Conservation (phyloP, 1,140 invertebrate species). For the Zaprionus capensis region DNA sequence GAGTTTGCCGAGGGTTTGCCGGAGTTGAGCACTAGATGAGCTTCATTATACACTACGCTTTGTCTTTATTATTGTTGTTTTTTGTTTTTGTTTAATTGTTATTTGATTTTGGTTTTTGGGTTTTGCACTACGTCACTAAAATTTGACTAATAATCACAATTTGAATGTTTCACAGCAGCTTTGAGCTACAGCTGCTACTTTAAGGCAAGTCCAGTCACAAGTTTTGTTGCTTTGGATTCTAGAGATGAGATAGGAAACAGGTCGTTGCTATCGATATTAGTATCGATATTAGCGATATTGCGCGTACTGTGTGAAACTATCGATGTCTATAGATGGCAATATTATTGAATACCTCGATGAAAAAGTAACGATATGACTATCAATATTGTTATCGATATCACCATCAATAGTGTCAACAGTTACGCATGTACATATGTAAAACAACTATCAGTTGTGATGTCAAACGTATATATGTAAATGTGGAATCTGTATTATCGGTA, state of each 20-base stretch:
- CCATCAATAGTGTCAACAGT: too few species aligned
- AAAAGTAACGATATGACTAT: background rate
- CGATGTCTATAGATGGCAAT: background rate
- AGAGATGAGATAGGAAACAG: background rate
- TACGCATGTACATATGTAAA: too few species aligned
- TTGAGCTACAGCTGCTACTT: constrained; percentile 56
- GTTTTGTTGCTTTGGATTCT: constrained; percentile 44
- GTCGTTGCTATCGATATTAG: background rate
- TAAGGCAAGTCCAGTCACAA: constrained; percentile 75
- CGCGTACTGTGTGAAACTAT: background rate
- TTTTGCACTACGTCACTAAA: constrained; percentile 40
- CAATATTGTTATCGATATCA: background rate
- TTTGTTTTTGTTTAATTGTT: constrained; percentile 17
- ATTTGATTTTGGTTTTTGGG: constrained; percentile 11
- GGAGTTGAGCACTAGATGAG: constrained; percentile 1
- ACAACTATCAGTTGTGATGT: too few species aligned
- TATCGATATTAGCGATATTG: background rate
- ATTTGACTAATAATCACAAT: constrained; percentile 77
- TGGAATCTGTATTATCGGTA: too few species aligned
- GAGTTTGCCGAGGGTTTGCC: background rate
- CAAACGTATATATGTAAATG: too few species aligned
- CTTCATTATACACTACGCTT: constrained; percentile 11
- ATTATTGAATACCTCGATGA: background rate
- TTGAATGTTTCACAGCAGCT: constrained; percentile 60
- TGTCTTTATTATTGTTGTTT: constrained; percentile 3